phyloP scores from a whole-genome alignment of 2,888 invertebrate species.

The Caenorhabditis virilis region DNA sequence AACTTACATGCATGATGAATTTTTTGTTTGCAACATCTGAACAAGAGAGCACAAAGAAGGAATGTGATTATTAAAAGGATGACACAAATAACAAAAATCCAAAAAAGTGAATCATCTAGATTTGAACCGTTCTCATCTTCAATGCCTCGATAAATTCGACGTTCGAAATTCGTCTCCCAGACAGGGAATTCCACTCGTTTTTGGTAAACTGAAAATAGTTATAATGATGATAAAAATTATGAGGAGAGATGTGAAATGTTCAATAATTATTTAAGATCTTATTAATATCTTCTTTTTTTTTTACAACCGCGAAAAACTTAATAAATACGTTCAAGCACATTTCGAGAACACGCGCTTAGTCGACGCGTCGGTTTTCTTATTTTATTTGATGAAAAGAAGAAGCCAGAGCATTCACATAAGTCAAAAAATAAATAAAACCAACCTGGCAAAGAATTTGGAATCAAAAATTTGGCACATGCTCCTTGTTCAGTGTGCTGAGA shows the following conservation, averaged over 20 bases:
- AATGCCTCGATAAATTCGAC: slow-evolving; percentile 39
- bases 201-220: slow-evolving; percentile 21
- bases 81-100: slow-evolving; percentile 23
- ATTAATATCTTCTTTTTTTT: background rate
- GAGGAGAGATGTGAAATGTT: background rate
- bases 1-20: slow-evolving; percentile 10
- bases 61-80: slow-evolving; percentile 6
- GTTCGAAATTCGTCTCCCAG: slow-evolving; percentile 50
- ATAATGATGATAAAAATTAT: background rate
- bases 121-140: too few species aligned
- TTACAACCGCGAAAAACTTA: too few species aligned
- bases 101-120: slow-evolving; percentile 17
- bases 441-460: slow-evolving; percentile 36
- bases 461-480: slow-evolving; percentile 33
- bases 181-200: slow-evolving; percentile 46
- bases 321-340: too few species aligned
- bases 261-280: too few species aligned
- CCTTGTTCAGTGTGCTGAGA: slow-evolving; percentile 2
- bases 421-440: background rate
- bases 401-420: background rate
- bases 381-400: too few species aligned
- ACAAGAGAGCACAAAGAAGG: slow-evolving; percentile 23
- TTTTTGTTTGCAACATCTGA: slow-evolving; percentile 30
- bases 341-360: too few species aligned
- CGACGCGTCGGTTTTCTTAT: too few species aligned